Conservation (phyloP, 1,140 invertebrate species). For the Eriocheir sinensis region DNA sequence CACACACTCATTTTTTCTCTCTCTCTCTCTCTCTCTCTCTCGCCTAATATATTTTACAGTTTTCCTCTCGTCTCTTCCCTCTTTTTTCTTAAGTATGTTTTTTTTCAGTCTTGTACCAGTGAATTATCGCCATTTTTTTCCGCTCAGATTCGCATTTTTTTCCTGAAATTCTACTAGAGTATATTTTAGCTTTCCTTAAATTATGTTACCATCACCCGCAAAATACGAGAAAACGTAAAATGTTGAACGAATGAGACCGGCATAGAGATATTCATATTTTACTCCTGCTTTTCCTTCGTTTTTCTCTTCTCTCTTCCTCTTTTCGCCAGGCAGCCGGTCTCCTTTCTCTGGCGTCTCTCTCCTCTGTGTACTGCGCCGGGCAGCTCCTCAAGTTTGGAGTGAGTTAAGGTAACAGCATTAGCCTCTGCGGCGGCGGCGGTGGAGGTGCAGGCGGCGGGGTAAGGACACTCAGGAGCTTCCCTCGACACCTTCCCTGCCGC, state of each 20-base stretch:
- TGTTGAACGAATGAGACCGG: too few species aligned
- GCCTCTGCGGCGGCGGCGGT: neutral
- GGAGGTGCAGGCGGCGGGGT: too few species aligned
- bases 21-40: conserved; percentile 36
- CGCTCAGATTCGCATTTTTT: neutral
- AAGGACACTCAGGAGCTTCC: too few species aligned
- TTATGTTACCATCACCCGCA: neutral
- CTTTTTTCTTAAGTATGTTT: neutral
- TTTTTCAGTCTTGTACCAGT: too few species aligned
- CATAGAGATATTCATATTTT: neutral
- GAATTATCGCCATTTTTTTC: neutral
- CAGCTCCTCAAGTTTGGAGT: neutral
- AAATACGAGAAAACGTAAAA: too few species aligned
- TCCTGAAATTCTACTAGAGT: neutral
- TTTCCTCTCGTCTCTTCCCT: neutral
- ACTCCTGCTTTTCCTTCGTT: neutral
- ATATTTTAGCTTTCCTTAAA: neutral
- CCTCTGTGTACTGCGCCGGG: neutral
- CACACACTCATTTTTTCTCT: neutral
- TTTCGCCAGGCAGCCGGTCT: neutral
- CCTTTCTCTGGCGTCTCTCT: neutral
- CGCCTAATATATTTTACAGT: neutral
- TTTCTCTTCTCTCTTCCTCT: neutral
- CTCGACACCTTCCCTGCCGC: neutral
- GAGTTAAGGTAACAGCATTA: neutral